Conservation (phyloP, 2,113 vertebrate species). For the Python bivittatus region DNA sequence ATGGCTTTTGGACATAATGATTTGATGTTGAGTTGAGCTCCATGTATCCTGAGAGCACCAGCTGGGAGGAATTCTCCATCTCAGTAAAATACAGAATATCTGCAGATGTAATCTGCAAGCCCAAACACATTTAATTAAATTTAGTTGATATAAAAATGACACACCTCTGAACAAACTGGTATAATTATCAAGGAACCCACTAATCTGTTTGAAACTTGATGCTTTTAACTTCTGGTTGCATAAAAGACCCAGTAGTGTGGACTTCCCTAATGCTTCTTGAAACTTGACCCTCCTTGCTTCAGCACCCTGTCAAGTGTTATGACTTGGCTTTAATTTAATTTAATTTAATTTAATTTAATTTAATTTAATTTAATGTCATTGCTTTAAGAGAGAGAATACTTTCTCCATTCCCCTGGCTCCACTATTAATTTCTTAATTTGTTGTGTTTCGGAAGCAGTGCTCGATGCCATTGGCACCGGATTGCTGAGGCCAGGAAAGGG, state of each 20-base stretch:
- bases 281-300: background rate
- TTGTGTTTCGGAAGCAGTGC: background rate
- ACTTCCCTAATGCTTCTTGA: background rate
- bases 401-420: background rate
- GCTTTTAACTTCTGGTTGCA: background rate
- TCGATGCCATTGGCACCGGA: too few species aligned
- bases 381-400: background rate
- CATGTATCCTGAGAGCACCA: background rate
- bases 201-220: background rate
- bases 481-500: background rate
- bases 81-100: background rate
- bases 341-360: too few species aligned
- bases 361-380: too few species aligned
- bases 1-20: background rate
- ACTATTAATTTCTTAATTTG: background rate
- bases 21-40: background rate
- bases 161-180: background rate
- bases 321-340: too few species aligned
- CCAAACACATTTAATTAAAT: background rate
- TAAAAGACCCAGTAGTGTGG: background rate
- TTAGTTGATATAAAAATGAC: background rate
- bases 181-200: background rate
- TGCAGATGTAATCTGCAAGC: background rate
- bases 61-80: background rate
- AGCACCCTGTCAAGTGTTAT: too few species aligned